A percentile compares a stretch with the other conserved stretches of the same genome.
Conservation (phyloP, 2,888 invertebrate genomes). For the Caenorhabditis virilis region DNA sequence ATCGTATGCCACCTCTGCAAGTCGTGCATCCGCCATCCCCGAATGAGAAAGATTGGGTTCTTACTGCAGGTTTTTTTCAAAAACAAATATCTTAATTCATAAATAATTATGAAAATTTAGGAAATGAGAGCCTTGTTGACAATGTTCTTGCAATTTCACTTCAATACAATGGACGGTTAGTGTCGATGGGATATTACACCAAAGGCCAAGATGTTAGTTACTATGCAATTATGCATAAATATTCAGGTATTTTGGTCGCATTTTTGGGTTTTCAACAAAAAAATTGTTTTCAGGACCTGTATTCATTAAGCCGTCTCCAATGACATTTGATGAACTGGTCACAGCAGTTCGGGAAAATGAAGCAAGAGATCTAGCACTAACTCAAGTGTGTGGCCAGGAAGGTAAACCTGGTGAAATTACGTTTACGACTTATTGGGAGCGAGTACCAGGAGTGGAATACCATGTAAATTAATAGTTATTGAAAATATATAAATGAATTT, state of each 20-base stretch:
- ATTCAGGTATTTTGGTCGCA: slow-evolving; percentile 45
- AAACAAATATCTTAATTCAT: no score
- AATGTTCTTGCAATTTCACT: slow-evolving; percentile 61
- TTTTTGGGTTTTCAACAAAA: no score
- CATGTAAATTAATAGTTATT: slow-evolving; percentile 38
- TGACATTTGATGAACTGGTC: slow-evolving; percentile 61
- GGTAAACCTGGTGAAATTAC: slow-evolving; percentile 54
- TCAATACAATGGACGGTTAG: slow-evolving; percentile 60
- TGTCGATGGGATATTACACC: slow-evolving; percentile 63
- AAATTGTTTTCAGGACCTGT: slow-evolving; percentile 48
- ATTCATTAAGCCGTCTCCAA: slow-evolving; percentile 66
- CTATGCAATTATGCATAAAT: slow-evolving; percentile 67
- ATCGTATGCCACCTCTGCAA: slow-evolving; percentile 34
- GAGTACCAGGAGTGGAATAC: slow-evolving; percentile 59
- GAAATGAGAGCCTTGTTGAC: slow-evolving; percentile 61
- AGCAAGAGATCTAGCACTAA: slow-evolving; percentile 61
- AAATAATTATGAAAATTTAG: no score
- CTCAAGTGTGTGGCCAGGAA: slow-evolving; percentile 67
- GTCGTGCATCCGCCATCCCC: slow-evolving; percentile 63
- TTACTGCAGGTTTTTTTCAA: no score
- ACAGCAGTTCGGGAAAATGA: slow-evolving; percentile 65
- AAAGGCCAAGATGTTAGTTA: slow-evolving; percentile 43
- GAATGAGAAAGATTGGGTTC: slow-evolving; percentile 65
- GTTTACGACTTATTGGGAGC: slow-evolving; percentile 67
- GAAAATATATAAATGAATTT: background rate